Evolutionary conservation across 2,113 vertebrate genomes (phyloP).

Genomic region (Pseudorasbora parva): DNA sequence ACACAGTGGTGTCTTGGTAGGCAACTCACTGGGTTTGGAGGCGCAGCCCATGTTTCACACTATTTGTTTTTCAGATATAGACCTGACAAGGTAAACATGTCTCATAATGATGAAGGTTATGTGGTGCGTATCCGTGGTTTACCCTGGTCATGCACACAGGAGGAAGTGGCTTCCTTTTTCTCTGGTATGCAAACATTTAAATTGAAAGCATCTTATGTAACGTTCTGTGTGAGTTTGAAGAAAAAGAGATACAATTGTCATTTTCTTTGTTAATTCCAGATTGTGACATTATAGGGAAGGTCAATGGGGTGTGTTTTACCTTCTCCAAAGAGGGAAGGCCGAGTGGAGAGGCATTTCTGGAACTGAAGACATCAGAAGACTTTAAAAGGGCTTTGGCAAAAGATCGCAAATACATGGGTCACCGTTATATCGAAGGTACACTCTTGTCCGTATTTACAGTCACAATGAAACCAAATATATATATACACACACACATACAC

Average conservation of each 20-base stretch:
- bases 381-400: constrained; percentile 81
- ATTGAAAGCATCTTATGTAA: not conserved
- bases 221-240: not conserved
- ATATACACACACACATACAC: too few relatives aligned
- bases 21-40: not conserved
- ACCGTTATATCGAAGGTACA: constrained; percentile 84
- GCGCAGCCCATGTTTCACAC: not conserved
- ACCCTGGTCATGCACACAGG: constrained; percentile 83
- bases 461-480: not conserved
- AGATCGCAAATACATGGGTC: constrained; percentile 86
- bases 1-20: not conserved
- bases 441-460: not conserved
- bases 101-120: constrained; percentile 79
- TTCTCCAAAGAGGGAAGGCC: constrained; percentile 84
- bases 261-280: constrained; percentile 64
- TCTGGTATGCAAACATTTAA: constrained; percentile 70
- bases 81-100: constrained; percentile 71
- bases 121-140: constrained; percentile 84
- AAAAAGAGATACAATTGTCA: not conserved
- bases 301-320: constrained; percentile 82
- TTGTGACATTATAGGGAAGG: constrained; percentile 79
- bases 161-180: constrained; percentile 82
- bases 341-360: constrained; percentile 84
- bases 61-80: constrained; percentile 18
- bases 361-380: constrained; percentile 79